phyloP scores from a whole-genome alignment of 2,797 vertebrate genomes.

The Tangara arthus region DNA sequence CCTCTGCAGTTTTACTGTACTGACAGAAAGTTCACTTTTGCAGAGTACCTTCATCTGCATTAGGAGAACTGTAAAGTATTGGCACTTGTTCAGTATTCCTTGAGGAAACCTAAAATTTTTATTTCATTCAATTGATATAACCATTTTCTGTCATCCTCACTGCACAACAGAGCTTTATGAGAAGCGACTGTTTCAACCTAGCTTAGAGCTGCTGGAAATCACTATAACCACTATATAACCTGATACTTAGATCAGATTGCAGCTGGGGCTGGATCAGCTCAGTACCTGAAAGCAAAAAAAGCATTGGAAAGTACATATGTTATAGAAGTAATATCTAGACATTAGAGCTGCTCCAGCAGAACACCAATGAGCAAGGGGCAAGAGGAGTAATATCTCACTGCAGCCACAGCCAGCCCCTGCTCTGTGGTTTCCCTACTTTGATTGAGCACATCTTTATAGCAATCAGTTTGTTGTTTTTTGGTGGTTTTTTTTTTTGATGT shows the following conservation, averaged over 20 bases:
- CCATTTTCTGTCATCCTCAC: background rate
- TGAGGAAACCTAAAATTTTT: background rate
- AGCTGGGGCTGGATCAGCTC: background rate
- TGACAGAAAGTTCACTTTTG: background rate
- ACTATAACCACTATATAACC: background rate
- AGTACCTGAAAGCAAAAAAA: background rate
- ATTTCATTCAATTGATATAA: background rate
- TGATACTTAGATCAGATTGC: background rate
- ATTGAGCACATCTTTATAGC: background rate
- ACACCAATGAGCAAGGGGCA: too few relatives aligned
- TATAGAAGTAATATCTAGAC: background rate
- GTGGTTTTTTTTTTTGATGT: background rate
- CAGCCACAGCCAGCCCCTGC: background rate
- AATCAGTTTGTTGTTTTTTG: background rate
- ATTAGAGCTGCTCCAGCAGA: background rate
- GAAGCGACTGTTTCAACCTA: background rate
- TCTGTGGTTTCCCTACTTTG: background rate
- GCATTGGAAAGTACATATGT: background rate
- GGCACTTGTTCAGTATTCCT: background rate
- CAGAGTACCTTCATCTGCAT: background rate
- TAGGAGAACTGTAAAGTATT: background rate
- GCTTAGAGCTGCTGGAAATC: background rate
- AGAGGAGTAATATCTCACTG: background rate
- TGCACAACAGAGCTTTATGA: background rate
- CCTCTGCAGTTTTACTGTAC: background rate